Conservation (phyloP, 2,888 invertebrate species). For the Aspidiotus destructor region DNA sequence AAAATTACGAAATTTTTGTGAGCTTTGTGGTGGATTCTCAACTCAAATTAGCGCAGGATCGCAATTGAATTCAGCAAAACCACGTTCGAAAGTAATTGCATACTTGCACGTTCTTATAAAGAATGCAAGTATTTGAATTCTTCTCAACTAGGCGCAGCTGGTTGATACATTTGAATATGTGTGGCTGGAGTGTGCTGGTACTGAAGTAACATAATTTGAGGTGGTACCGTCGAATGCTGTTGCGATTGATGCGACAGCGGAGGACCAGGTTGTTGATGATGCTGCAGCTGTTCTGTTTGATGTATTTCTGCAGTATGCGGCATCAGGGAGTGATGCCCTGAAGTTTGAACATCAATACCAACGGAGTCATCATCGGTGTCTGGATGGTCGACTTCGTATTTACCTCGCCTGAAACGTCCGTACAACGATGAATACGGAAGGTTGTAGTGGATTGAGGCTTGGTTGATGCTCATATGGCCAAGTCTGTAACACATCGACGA, state of each 20-base stretch:
- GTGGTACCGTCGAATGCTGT: constrained; percentile 35
- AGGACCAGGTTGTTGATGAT: constrained; percentile 33
- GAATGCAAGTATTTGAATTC: constrained; percentile 36
- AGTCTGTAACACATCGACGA: constrained; percentile 48
- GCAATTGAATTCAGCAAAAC: too few species aligned
- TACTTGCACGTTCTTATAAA: constrained; percentile 32
- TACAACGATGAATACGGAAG: constrained; percentile 82
- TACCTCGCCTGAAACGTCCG: constrained; percentile 77
- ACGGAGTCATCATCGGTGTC: constrained; percentile 33
- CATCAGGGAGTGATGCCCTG: constrained; percentile 30
- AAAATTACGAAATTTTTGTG: too few species aligned
- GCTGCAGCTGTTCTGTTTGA: constrained; percentile 32
- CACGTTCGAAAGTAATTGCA: background rate
- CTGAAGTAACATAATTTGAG: constrained; percentile 39
- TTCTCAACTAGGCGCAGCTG: constrained; percentile 36
- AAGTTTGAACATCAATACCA: constrained; percentile 28
- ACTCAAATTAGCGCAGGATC: too few species aligned
- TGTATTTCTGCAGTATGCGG: constrained; percentile 25
- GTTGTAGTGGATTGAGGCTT: constrained; percentile 85
- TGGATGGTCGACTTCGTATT: constrained; percentile 55
- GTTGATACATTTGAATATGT: constrained; percentile 39
- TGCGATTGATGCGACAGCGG: constrained; percentile 28
- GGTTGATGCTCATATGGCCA: constrained; percentile 88
- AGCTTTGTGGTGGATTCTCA: too few species aligned
- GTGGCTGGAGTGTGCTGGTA: constrained; percentile 35